phyloP scores from a whole-genome alignment of 2,888 invertebrate genomes.

The Mesorhabditis belari region DNA sequence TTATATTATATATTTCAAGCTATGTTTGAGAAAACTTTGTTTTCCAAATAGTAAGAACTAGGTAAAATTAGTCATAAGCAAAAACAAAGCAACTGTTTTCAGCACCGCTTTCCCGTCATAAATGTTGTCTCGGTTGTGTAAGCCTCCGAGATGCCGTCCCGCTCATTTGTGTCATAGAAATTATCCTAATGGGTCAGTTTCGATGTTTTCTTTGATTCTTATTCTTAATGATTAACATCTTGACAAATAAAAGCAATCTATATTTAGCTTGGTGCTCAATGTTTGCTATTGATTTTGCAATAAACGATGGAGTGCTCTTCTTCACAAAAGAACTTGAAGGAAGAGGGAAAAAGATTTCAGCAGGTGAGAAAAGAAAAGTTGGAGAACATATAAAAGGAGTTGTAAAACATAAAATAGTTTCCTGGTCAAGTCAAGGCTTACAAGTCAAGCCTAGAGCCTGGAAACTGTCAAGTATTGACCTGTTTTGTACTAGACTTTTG shows the following conservation, averaged over 20 bases:
- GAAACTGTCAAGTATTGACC: no score
- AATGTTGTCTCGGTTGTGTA: constrained; percentile 30
- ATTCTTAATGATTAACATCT: background rate
- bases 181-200: constrained; percentile 15
- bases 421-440: no score
- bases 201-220: constrained; percentile 2
- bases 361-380: background rate
- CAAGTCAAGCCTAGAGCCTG: no score
- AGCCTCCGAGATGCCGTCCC: constrained; percentile 25
- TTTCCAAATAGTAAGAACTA: no score
- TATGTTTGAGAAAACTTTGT: no score
- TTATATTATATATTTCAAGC: no score
- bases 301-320: constrained; percentile 24
- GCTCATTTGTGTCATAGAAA: constrained; percentile 23
- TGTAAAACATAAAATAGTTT: no score
- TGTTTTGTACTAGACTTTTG: no score
- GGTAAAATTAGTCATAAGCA: background rate
- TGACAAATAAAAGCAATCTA: background rate
- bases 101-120: constrained; percentile 25
- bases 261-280: constrained; percentile 16
- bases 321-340: constrained; percentile 24
- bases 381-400: no score
- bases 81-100: constrained; percentile 22
- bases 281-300: constrained; percentile 21
- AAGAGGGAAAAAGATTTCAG: constrained; percentile 6